phyloP scores from a whole-genome alignment of 2,113 vertebrate genomes.

The Zosterops lateralis region DNA sequence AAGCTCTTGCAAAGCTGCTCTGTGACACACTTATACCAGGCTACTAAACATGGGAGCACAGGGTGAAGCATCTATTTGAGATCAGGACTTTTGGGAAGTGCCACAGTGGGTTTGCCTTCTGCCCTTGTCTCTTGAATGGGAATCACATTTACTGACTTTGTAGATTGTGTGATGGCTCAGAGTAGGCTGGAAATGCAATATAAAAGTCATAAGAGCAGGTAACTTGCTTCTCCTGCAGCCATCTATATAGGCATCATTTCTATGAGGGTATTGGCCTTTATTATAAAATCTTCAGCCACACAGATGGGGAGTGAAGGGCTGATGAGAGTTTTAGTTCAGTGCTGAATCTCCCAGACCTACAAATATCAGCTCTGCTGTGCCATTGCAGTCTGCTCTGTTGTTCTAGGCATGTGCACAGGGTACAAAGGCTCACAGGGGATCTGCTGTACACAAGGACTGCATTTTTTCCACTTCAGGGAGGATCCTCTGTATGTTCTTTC shows the following conservation, averaged over 20 bases:
- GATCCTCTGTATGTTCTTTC: neutral
- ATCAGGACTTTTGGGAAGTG: neutral
- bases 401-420: neutral
- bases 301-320: fast-evolving
- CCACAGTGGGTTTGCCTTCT: neutral
- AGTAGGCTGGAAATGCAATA: neutral
- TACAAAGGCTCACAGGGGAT: neutral
- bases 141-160: neutral
- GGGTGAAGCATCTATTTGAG: neutral
- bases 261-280: neutral
- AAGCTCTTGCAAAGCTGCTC: neutral
- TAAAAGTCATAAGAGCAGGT: neutral
- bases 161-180: neutral
- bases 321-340: neutral
- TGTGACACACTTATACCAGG: neutral
- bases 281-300: neutral
- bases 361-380: neutral
- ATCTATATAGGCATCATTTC: fast-evolving
- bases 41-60: neutral
- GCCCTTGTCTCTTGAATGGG: neutral
- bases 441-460: neutral
- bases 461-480: constrained; percentile 16
- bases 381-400: neutral
- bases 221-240: neutral
- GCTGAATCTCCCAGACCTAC: neutral